Evolutionary conservation across 2,113 vertebrate genomes (phyloP).

Genomic region (Eudyptes chrysolophus): DNA sequence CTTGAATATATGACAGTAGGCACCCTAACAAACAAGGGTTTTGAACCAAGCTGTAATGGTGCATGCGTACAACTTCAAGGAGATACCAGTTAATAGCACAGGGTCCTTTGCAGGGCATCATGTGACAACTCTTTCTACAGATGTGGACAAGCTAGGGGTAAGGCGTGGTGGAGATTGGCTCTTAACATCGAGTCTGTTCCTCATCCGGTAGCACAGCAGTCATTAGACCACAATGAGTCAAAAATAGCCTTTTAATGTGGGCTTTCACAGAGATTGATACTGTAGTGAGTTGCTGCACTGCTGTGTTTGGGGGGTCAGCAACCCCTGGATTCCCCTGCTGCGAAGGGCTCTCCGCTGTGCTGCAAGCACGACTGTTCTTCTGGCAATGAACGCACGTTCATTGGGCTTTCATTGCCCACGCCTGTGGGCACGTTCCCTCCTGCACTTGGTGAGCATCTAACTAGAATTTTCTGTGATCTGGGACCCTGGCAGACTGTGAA

Average conservation of each 20-base stretch:
- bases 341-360: not conserved
- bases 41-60: not conserved
- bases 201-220: not conserved
- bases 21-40: not conserved
- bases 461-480: not conserved
- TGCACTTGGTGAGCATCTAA: not conserved
- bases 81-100: not conserved
- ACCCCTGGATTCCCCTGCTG: not conserved
- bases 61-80: not conserved
- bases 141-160: not conserved
- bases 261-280: not conserved
- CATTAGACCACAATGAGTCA: fast-evolving
- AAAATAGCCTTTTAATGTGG: not conserved
- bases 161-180: not conserved
- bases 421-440: fast-evolving
- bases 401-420: too few relatives aligned
- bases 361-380: not conserved
- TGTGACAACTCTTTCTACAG: not conserved
- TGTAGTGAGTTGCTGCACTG: not conserved
- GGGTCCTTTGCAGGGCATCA: not conserved
- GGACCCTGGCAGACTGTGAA: not conserved
- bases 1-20: not conserved
- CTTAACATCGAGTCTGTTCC: fast-evolving
- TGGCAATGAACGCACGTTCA: fast-evolving
- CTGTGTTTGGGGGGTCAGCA: not conserved